phyloP scores from a whole-genome alignment of 2,888 invertebrate genomes.

The Pycnomerus fuliginosus region DNA sequence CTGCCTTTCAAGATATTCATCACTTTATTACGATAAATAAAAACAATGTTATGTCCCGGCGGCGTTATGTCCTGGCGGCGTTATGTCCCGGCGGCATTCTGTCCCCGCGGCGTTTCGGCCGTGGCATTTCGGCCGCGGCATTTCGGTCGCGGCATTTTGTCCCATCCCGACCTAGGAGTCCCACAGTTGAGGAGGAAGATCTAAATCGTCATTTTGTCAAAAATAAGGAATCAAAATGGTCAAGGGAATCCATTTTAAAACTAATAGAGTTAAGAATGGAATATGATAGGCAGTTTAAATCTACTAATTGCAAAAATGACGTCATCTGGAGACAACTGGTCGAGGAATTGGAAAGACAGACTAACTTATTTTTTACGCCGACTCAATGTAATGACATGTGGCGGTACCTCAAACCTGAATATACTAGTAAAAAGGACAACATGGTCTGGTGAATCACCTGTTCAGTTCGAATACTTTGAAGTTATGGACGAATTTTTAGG shows the following conservation, averaged over 20 bases:
- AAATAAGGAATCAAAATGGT: background rate
- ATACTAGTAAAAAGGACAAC: slow-evolving; percentile 7
- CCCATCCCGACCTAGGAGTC: no score
- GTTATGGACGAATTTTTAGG: slow-evolving; percentile 9
- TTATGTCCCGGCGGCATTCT: no score
- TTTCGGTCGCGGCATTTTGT: no score
- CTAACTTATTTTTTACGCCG: background rate
- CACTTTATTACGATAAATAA: no score
- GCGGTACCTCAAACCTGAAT: slow-evolving; percentile 1
- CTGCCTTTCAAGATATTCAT: no score
- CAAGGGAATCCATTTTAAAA: background rate
- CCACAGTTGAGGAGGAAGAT: no score
- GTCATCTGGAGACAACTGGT: background rate
- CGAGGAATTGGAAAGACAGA: background rate
- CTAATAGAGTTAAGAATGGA: background rate
- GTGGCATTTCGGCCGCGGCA: no score
- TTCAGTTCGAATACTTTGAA: slow-evolving; percentile 8
- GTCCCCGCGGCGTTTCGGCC: no score
- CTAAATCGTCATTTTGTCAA: no score
- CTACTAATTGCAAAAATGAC: background rate
- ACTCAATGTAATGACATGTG: slow-evolving; percentile 4
- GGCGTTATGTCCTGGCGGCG: no score
- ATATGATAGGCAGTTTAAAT: background rate
- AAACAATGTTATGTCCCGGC: no score
- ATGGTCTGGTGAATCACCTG: slow-evolving; percentile 6